Conservation (phyloP, 2,113 vertebrate genomes). For the Procapra przewalskii region DNA sequence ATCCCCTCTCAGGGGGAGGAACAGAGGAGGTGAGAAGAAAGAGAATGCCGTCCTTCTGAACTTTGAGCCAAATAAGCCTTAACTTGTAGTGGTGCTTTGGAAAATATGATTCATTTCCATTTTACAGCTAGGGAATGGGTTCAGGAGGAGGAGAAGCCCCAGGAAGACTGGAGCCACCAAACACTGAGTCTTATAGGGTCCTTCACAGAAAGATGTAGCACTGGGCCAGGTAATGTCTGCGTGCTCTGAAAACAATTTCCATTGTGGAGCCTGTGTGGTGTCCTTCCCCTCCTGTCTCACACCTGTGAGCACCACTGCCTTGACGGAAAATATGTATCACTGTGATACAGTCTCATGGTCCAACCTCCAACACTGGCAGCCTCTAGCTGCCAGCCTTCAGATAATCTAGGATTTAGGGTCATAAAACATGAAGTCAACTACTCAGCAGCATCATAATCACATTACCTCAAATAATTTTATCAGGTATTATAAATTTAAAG, state of each 20-base stretch:
- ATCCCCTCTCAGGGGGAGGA: neutral
- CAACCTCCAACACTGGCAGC: neutral
- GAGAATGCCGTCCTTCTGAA: neutral
- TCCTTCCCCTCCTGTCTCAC: neutral
- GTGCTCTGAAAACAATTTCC: neutral
- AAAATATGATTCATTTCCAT: neutral
- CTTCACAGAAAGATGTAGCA: neutral
- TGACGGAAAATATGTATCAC: neutral
- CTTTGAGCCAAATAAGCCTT: neutral
- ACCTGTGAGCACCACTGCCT: neutral
- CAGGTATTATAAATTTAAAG: neutral
- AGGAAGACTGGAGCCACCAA: neutral
- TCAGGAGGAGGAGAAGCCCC: neutral
- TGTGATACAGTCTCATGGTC: neutral
- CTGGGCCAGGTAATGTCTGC: neutral
- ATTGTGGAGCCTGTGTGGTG: neutral
- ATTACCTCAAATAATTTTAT: neutral
- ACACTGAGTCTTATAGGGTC: neutral
- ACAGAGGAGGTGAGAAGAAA: neutral
- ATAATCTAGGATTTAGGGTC: neutral
- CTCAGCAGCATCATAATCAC: neutral
- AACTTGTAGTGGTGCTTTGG: neutral
- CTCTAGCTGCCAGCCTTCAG: neutral
- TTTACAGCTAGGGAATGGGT: neutral
- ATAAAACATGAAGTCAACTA: neutral